Evolutionary conservation across 2,888 invertebrate genomes (phyloP), one percentile per base, ranked within the genome.

Genomic region (Leptogaster cylindrica): DNA sequence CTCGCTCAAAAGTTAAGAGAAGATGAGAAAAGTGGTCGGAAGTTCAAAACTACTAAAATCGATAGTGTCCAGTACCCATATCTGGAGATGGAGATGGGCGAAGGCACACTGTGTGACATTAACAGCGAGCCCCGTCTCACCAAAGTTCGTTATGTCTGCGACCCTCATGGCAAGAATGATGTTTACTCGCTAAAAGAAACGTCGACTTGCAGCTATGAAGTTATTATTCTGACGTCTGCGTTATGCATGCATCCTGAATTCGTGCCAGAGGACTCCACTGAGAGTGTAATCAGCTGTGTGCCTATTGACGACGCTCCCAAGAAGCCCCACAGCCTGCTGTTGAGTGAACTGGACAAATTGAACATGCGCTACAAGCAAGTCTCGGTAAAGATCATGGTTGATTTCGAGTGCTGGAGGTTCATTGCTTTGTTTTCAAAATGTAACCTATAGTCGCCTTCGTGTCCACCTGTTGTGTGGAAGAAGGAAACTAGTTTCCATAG

Each of bases 191-290:
- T 97, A 70, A 96, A 96, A 76, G 97, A 97, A 80, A 92, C 89
- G 0, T 91, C 94, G 0, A 95, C 93, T 0, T 98, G 98, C 77
- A 92, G 95, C 79, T 98, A 98, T 78, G 97, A 97, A 81, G 89
- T 86, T 5, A 88, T 97, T 10, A 91, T 98, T 10, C 83, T 97
- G 18, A 93, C 97, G 0, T 90, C 93, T 0, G 81, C 90, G 7
- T 83, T 99, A 0, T 99, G 99, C 76, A 83, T 85, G 31, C 97
- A 97, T 83, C 96, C 97, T 0, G 88, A 88, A 69, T 99, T 92
- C 76, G 90, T 89, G 74, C 88, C 91, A 0, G 88, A 88, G 75
- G 90, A 91, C 73, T 86, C 88, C 2, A 89, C 88, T 12, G 92
- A 93, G 77, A 88, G 91, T 74, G 82, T 85, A 18, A 92, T 94